Conservation (phyloP, 1,140 invertebrate genomes). For the Panagrolaimus sp. region DNA sequence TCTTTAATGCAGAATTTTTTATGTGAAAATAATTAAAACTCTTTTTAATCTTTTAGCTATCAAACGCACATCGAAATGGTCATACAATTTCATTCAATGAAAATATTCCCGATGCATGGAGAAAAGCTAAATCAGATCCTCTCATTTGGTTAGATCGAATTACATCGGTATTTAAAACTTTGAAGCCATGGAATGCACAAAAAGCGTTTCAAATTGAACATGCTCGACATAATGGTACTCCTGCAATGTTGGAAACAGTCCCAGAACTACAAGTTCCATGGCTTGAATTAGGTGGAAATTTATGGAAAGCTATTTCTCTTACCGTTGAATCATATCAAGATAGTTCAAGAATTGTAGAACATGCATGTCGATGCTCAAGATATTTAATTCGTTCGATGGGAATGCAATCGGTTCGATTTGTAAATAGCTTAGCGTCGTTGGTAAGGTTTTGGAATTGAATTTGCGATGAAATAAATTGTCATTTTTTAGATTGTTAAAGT, state of each 20-base stretch:
- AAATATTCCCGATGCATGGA: slow-evolving; percentile 36
- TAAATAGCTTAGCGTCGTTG: slow-evolving; percentile 74
- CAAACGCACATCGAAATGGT: background rate
- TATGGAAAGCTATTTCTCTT: slow-evolving; percentile 12
- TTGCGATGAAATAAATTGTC: slow-evolving; percentile 10
- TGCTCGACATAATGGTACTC: slow-evolving; percentile 57
- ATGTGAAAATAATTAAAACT: background rate
- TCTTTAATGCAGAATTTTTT: no score
- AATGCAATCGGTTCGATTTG: slow-evolving; percentile 69
- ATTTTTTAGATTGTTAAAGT: slow-evolving; percentile 71
- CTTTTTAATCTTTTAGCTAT: background rate
- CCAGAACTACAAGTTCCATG: slow-evolving; percentile 67
- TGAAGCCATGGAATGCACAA: slow-evolving; percentile 48
- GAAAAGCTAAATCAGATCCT: slow-evolving; percentile 70
- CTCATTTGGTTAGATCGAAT: slow-evolving; percentile 84
- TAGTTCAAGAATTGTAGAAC: slow-evolving; percentile 81
- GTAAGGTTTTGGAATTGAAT: slow-evolving; percentile 62
- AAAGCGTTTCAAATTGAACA: slow-evolving; percentile 25
- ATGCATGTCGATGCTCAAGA: slow-evolving; percentile 78
- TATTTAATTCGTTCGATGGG: slow-evolving; percentile 81
- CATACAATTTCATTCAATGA: background rate
- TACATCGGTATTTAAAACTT: slow-evolving; percentile 71
- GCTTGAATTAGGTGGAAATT: slow-evolving; percentile 11
- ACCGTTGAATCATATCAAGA: slow-evolving; percentile 41
- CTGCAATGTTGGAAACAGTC: slow-evolving; percentile 62